Conservation (phyloP, 2,797 vertebrate genomes). For the Typhlichthys eigenmanni region DNA sequence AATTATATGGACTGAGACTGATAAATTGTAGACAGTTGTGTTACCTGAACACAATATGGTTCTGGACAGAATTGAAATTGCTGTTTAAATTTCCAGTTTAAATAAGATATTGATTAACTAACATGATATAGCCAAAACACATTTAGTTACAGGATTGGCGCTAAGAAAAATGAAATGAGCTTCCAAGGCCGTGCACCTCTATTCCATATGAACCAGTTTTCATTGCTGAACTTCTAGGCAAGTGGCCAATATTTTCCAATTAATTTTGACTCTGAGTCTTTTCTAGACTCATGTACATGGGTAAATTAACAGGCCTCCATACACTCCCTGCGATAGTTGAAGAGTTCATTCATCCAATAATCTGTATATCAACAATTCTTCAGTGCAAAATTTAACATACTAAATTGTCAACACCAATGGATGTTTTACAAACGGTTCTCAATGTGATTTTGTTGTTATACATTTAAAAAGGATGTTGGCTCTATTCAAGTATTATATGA, state of each 20-base stretch:
- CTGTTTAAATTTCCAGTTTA: constrained; percentile 25
- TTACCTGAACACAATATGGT: constrained; percentile 4
- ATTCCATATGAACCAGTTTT: constrained; percentile 62
- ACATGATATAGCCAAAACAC: constrained; percentile 52
- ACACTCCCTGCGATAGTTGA: constrained; percentile 57
- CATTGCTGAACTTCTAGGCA: constrained; percentile 70
- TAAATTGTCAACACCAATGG: constrained; percentile 20
- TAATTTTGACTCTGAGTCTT: constrained; percentile 73
- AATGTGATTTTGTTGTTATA: constrained; percentile 3
- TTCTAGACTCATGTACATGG: constrained; percentile 65
- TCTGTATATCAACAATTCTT: constrained; percentile 44
- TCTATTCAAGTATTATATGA: no score
- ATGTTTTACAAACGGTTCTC: constrained; percentile 19
- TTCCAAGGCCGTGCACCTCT: constrained; percentile 54
- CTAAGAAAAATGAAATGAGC: constrained; percentile 48
- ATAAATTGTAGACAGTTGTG: constrained; percentile 10
- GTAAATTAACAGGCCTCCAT: constrained; percentile 63
- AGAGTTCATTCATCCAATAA: constrained; percentile 40
- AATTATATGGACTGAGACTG: no score
- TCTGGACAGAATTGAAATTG: constrained; percentile 12
- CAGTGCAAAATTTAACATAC: constrained; percentile 18
- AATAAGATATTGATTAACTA: constrained; percentile 47
- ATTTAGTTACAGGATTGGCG: constrained; percentile 47
- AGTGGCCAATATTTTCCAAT: constrained; percentile 73
- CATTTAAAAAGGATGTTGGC: no score